Base-by-base conservation (phyloP, 2,888 invertebrate species). In the Orchesellides sinensis region DNA sequence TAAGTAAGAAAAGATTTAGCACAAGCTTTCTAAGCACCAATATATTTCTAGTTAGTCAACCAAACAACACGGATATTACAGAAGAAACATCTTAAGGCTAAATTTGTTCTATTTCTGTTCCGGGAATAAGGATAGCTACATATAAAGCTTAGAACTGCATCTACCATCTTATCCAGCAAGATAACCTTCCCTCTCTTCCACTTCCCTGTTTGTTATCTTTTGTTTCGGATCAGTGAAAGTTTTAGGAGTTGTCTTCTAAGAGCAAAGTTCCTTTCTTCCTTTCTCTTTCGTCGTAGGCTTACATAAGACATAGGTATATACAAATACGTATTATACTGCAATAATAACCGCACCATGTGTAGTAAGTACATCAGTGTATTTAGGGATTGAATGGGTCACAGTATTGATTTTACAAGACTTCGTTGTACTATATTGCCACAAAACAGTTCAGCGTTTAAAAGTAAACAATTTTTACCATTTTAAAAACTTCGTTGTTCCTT, bases 31-130 rank as follows among this genome's bases (percentile, higher is more conserved):
- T n/a, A 40, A 21, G 54, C 2, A 54, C 54, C 54, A 6, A 25
- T 23, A 54, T 54, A 23, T 47, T 27, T 17, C 29, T 66, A 66
- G 21, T 66, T 49, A 66, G 66, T 25, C 25, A 49, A 66, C 25
- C 66, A 66, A 49, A 47, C 47, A 66, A 66, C 66, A 47, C 8
- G 40, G 66, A 66, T 66, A 66, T 66, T 66, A 19, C 19, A 27
- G 32, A 61, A 17, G n/a, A 59, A 25, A 61, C 61, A 32, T 17
- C 1, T 56, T 12, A 17, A 49, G 17, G 19, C 17, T 17, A 32
- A 40, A 8, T 8, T 2, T 40, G 4, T 40, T n/a, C 2, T 40
- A 40, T 40, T 8, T 5, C 40, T 40, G n/a, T 32, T 10, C 5
- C 10, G 40, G 10, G n/a, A n/a, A 2, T 40, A 14, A 40, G 40